A percentile compares a stretch with the other conserved stretches of the same genome.
phyloP scores from a whole-genome alignment of 2,797 vertebrate genomes.

The Scyliorhinus canicula region DNA sequence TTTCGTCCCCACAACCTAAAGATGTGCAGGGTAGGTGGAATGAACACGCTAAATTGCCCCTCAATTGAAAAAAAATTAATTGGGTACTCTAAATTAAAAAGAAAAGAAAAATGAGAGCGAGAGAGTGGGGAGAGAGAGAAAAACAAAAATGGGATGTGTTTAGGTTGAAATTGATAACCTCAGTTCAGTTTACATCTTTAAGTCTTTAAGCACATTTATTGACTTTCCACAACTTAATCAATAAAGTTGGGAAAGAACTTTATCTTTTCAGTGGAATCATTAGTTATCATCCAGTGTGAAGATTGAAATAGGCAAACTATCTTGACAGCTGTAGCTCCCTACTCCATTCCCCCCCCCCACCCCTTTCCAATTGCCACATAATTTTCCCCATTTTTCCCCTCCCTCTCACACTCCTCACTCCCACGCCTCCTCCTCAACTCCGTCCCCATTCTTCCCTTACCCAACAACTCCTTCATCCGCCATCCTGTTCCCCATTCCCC shows the following conservation, averaged over 20 bases:
- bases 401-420: too few species aligned
- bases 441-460: background rate
- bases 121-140: background rate
- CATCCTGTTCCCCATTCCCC: background rate
- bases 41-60: too few species aligned
- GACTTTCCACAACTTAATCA: background rate
- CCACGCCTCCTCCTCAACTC: too few species aligned
- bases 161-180: background rate
- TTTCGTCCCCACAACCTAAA: too few species aligned
- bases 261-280: background rate
- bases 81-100: too few species aligned
- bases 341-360: too few species aligned
- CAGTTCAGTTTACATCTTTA: background rate
- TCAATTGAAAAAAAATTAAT: too few species aligned
- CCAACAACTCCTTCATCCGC: background rate
- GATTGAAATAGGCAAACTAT: background rate
- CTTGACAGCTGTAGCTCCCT: background rate
- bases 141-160: background rate
- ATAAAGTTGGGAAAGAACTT: background rate
- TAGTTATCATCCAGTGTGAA: background rate
- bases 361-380: background rate
- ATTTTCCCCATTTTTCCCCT: background rate
- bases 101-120: too few species aligned
- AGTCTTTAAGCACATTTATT: background rate
- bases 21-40: too few species aligned